phyloP scores from a whole-genome alignment of 2,113 vertebrate species.

The Muscicapa adusta region DNA sequence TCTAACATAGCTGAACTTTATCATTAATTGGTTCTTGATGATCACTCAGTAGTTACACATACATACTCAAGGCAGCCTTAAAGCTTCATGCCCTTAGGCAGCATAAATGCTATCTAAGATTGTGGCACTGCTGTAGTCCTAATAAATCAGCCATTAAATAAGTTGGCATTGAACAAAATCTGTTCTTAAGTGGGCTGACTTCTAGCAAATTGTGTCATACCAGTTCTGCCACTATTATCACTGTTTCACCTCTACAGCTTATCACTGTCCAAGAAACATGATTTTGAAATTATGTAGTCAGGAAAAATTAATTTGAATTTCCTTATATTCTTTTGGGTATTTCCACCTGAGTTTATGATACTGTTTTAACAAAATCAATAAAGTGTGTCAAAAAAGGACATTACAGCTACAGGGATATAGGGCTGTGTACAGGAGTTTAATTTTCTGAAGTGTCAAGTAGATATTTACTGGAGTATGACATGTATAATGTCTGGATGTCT shows the following conservation, averaged over 20 bases:
- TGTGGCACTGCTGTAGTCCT: not conserved
- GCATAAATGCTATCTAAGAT: not conserved
- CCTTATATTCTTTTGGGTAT: not conserved
- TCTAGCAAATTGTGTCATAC: accelerated
- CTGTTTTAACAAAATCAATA: not conserved
- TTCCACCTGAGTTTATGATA: not conserved
- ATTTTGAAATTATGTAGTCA: not conserved
- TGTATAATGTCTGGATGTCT: not conserved
- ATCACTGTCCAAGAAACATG: not conserved
- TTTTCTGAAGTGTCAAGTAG: not conserved
- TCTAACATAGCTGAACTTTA: not conserved
- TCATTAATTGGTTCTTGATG: not conserved
- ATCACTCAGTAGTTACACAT: not conserved
- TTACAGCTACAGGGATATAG: not conserved
- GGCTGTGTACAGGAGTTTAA: not conserved
- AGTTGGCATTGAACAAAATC: not conserved
- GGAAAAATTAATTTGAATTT: not conserved
- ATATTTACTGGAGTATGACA: not conserved
- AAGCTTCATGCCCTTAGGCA: not conserved
- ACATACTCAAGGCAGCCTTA: not conserved
- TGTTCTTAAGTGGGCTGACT: not conserved
- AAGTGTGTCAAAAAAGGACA: not conserved
- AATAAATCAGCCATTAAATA: not conserved
- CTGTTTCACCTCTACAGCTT: not conserved
- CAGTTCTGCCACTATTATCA: not conserved